Evolutionary conservation across 2,888 invertebrate species (phyloP).

Genomic region (Galerucella nymphaeae): DNA sequence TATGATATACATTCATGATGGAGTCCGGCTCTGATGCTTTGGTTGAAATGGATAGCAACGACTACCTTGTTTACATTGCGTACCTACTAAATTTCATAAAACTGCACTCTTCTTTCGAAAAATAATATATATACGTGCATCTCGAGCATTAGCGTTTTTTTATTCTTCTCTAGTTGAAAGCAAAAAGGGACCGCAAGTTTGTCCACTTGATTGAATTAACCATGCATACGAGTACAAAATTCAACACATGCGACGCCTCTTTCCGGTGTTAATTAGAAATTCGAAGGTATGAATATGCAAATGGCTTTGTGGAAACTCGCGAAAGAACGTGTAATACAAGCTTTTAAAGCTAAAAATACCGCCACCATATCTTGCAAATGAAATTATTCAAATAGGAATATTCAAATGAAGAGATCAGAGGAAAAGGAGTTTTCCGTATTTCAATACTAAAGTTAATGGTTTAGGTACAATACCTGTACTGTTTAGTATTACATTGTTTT

Average conservation of each 20-base stretch:
- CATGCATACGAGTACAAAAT: conserved; percentile 44
- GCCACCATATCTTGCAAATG: conserved; percentile 50
- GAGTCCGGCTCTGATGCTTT: neutral
- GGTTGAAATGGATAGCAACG: neutral
- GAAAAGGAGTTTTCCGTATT: conserved; percentile 29
- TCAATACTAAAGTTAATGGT: conserved; percentile 24
- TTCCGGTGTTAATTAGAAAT: conserved; percentile 51
- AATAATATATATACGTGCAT: conserved; percentile 15
- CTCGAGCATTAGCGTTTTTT: conserved; percentile 23
- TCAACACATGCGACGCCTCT: conserved; percentile 50
- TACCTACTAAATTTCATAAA: conserved; percentile 9
- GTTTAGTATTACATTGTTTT: neutral
- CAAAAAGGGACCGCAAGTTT: conserved; percentile 28
- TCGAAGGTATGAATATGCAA: conserved; percentile 55
- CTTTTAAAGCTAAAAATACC: conserved; percentile 50
- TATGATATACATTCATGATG: too few relatives aligned
- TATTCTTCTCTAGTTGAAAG: neutral
- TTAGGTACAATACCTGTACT: conserved; percentile 2
- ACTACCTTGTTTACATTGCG: neutral
- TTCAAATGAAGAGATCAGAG: conserved; percentile 47
- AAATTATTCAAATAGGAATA: conserved; percentile 52
- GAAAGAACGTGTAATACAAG: conserved; percentile 54
- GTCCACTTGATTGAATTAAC: conserved; percentile 41
- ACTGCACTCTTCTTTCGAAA: neutral
- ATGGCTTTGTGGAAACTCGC: conserved; percentile 45